Base-by-base conservation (phyloP, 2,888 invertebrate genomes). In the Diabrotica balteata region DNA sequence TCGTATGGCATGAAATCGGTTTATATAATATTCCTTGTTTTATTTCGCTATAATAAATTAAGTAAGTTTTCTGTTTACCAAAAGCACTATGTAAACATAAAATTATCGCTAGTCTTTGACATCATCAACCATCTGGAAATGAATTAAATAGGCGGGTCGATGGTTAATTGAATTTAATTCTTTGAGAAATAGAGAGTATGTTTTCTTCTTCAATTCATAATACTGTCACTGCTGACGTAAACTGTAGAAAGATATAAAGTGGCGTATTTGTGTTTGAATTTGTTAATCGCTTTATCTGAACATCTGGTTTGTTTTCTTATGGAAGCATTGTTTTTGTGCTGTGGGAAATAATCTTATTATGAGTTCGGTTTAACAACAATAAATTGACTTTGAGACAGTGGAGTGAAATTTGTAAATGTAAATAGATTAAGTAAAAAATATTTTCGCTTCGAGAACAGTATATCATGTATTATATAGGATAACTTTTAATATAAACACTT, bases 171-270 rank as follows among this genome's bases (percentile, higher is more conserved):
- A 47, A 47, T 47, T 47, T 9, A 47, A 47, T 47, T 47, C 47
- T 47, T 47, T 47, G 47, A 47, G 47, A 47, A 47, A 47, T 47
- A 47, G 47, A 9, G 47, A 47, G 10, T 47, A 10, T 10, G 47
- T 47, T 47, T 10, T 9, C 4, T 47, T 53, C 64, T 45, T 52
- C 64, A 59, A 47, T 55, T 59, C 52, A 65, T 59, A 59, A 52
- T 59, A n/a, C 64, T 53, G 64, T 65, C 64, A 65, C 22, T 51
- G 59, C 52, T 65, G 64, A 65, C 64, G 64, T 65, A 59, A 65
- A 32, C 43, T 32, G 46, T 6, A 58, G 10, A 55, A 44, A 64
- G 59, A 46, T 45, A 22, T 47, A 17, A 59, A 53, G 53, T 65
- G 59, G 53, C 51, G 46, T 59, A 65, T 58, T 58, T 65, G 57